Percentiles rank a stretch among this genome's conserved stretches.
phyloP scores from a whole-genome alignment of 2,888 invertebrate species.

The Napeogenes sylphis region DNA sequence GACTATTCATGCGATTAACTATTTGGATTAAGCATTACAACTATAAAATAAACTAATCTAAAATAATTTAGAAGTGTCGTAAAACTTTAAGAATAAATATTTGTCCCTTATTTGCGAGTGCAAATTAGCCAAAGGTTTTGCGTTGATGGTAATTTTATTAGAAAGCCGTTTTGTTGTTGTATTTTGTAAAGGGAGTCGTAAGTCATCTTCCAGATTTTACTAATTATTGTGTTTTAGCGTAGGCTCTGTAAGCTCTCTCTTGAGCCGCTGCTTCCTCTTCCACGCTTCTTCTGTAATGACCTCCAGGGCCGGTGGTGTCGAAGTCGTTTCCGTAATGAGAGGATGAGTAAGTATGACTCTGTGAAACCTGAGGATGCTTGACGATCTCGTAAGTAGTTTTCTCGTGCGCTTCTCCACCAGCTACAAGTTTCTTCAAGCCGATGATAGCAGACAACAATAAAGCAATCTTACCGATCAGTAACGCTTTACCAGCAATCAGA shows the following conservation, averaged over 20 bases:
- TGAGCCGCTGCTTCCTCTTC: slow-evolving; percentile 80
- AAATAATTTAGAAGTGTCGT: slow-evolving; percentile 19
- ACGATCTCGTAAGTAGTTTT: slow-evolving; percentile 91
- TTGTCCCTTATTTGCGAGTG: slow-evolving; percentile 38
- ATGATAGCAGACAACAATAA: slow-evolving; percentile 87
- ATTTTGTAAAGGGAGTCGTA: slow-evolving; percentile 63
- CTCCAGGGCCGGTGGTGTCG: slow-evolving; percentile 76
- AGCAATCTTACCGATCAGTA: slow-evolving; percentile 90
- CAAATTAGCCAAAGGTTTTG: slow-evolving; percentile 38
- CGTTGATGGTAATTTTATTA: slow-evolving; percentile 14
- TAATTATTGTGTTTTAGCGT: slow-evolving; percentile 61
- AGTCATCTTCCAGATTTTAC: slow-evolving; percentile 36
- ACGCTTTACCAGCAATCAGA: slow-evolving; percentile 87
- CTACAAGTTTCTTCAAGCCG: slow-evolving; percentile 87
- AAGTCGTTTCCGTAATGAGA: slow-evolving; percentile 81
- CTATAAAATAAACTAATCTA: slow-evolving; percentile 34
- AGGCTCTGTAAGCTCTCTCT: slow-evolving; percentile 80
- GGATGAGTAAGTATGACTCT: slow-evolving; percentile 85
- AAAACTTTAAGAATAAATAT: slow-evolving; percentile 36
- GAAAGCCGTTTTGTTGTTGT: slow-evolving; percentile 47
- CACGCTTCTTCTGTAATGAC: slow-evolving; percentile 78
- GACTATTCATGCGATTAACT: slow-evolving; percentile 33
- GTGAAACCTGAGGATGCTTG: slow-evolving; percentile 89
- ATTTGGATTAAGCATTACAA: slow-evolving; percentile 35
- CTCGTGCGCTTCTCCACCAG: slow-evolving; percentile 81